Evolutionary conservation across 2,888 invertebrate genomes (phyloP).

Genomic region (Stictocephala bisonia): DNA sequence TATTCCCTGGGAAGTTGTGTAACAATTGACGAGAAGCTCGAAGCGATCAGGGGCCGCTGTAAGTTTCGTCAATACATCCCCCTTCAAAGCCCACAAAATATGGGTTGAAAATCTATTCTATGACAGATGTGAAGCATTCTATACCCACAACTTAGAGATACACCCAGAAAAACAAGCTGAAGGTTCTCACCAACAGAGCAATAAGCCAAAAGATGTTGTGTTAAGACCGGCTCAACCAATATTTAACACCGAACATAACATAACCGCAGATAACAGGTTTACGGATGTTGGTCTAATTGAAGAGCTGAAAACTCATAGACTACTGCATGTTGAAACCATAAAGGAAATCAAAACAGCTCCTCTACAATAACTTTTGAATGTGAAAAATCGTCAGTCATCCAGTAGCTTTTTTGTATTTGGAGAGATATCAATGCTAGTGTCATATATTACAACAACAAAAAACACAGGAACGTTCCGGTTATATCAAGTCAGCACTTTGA

Average conservation of each 20-base stretch:
- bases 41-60: neutral
- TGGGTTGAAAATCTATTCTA: neutral
- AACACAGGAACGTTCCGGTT: conserved; percentile 13
- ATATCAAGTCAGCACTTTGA: conserved; percentile 33
- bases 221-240: neutral
- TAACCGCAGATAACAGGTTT: neutral
- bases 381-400: neutral
- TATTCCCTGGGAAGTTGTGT: neutral
- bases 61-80: neutral
- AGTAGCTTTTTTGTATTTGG: neutral
- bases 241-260: neutral
- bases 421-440: neutral
- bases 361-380: neutral
- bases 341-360: neutral
- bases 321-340: neutral
- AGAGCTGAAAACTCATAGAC: neutral
- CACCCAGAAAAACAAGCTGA: conserved; percentile 1
- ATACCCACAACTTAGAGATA: conserved; percentile 3
- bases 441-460: neutral
- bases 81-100: conserved; percentile 4
- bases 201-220: neutral
- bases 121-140: neutral
- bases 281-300: neutral
- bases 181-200: neutral
- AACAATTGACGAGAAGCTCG: neutral